Conservation (phyloP, 2,888 invertebrate genomes). For the Trachelus stipa region DNA sequence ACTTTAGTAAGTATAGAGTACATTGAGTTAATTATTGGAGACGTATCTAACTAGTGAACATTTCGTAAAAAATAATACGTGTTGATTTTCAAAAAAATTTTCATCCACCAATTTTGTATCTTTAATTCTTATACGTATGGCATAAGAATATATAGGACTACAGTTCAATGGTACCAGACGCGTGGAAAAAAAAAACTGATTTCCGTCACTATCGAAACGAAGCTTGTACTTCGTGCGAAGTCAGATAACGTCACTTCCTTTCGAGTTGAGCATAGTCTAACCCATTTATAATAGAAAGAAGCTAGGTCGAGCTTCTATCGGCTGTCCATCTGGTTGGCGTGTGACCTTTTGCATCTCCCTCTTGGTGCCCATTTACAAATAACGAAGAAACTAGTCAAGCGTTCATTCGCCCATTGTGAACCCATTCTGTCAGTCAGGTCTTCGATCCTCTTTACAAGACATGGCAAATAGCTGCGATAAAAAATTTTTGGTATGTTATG, state of each 20-base stretch:
- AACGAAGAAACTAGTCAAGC: background rate
- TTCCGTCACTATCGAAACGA: background rate
- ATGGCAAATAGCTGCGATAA: background rate
- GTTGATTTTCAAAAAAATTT: background rate
- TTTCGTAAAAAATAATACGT: background rate
- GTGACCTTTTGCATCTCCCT: slow-evolving; percentile 55
- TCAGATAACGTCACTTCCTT: slow-evolving; percentile 11
- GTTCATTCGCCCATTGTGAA: background rate
- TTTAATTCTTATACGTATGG: no score
- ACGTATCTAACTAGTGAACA: background rate
- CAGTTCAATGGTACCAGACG: background rate
- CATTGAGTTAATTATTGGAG: background rate
- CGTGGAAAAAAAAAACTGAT: background rate
- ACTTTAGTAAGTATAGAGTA: background rate
- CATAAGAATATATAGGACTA: background rate
- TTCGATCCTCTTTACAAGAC: background rate
- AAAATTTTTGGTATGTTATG: background rate
- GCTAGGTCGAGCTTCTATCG: slow-evolving; percentile 54
- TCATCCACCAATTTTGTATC: no score
- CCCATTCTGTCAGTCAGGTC: background rate
- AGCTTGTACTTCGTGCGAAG: background rate
- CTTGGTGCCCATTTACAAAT: background rate
- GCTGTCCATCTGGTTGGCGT: slow-evolving; percentile 55
- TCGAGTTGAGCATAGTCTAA: slow-evolving; percentile 28
- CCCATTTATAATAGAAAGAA: slow-evolving; percentile 51